Conservation (phyloP, 1,140 invertebrate species). For the Dendrolimus kikuchii region DNA sequence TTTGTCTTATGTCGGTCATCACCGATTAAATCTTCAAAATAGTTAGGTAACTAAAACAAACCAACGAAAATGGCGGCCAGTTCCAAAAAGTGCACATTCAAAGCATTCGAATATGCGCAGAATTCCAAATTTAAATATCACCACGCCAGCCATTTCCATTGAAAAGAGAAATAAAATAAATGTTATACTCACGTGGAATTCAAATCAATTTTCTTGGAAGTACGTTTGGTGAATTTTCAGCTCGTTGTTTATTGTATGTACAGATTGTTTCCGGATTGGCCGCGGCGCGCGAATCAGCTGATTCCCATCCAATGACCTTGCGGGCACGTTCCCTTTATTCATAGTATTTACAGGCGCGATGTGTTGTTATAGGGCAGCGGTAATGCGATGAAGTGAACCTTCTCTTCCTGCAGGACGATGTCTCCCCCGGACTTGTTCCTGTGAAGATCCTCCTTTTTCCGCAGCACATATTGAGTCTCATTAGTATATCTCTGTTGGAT, state of each 20-base stretch:
- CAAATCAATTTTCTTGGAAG: conserved; percentile 18
- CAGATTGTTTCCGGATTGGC: conserved; percentile 53
- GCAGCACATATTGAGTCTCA: conserved; percentile 58
- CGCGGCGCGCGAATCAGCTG: conserved; percentile 57
- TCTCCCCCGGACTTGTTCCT: conserved; percentile 57
- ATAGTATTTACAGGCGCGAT: conserved; percentile 55
- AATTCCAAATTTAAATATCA: conserved; percentile 5
- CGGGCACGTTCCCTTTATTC: conserved; percentile 44
- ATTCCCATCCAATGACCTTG: conserved; percentile 64
- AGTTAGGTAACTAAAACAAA: conserved; percentile 1
- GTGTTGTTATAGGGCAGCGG: conserved; percentile 37
- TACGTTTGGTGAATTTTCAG: conserved; percentile 26
- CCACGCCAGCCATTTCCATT: conserved; percentile 5
- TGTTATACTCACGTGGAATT: conserved; percentile 37
- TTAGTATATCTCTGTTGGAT: conserved; percentile 64
- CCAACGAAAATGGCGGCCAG: neutral
- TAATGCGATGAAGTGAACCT: conserved; percentile 29
- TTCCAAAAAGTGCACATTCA: neutral
- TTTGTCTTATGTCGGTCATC: conserved; percentile 18
- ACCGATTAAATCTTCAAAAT: conserved; percentile 8
- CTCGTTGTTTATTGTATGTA: conserved; percentile 23
- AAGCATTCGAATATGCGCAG: conserved; percentile 1
- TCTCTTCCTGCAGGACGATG: conserved; percentile 61
- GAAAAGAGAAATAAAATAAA: conserved; percentile 12
- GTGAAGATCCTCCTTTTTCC: conserved; percentile 52